Evolutionary conservation across 2,888 invertebrate genomes (phyloP).

Genomic region (Netelia virgata): DNA sequence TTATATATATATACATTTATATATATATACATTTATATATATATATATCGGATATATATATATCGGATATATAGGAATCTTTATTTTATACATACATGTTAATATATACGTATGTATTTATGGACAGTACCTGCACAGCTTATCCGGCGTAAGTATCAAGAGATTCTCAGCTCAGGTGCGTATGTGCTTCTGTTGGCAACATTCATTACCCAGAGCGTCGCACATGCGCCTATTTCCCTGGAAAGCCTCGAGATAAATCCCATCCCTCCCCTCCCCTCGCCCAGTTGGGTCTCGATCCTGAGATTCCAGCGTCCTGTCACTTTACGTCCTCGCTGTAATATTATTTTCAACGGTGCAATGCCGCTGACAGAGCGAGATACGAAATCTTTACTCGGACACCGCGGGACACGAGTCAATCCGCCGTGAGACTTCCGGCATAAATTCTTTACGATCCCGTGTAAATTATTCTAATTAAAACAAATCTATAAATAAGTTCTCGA

Average conservation of each 20-base stretch:
- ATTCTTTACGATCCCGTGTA: not conserved
- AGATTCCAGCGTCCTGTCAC: conserved; percentile 67
- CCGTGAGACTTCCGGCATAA: conserved; percentile 31
- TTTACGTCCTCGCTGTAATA: conserved; percentile 73
- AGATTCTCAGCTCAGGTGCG: conserved; percentile 57
- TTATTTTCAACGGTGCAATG: conserved; percentile 71
- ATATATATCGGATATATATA: conserved; percentile 8
- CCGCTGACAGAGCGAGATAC: conserved; percentile 3
- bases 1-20: too few relatives aligned
- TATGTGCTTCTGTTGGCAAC: conserved; percentile 26
- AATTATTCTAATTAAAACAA: too few relatives aligned
- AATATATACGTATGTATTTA: conserved; percentile 13
- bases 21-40: too few relatives aligned
- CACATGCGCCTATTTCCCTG: conserved; percentile 39
- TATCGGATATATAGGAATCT: conserved; percentile 7
- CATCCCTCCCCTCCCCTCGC: conserved; percentile 7
- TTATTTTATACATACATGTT: conserved; percentile 28
- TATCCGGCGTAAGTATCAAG: conserved; percentile 23
- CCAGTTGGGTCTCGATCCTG: not conserved
- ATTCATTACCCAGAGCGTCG: conserved; percentile 52
- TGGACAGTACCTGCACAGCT: not conserved
- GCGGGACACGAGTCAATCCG: not conserved
- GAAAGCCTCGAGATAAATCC: conserved; percentile 43
- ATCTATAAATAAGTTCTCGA: too few relatives aligned
- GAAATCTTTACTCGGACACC: conserved; percentile 15